Conservation (phyloP, 2,888 invertebrate genomes). For the Sericinus montela region DNA sequence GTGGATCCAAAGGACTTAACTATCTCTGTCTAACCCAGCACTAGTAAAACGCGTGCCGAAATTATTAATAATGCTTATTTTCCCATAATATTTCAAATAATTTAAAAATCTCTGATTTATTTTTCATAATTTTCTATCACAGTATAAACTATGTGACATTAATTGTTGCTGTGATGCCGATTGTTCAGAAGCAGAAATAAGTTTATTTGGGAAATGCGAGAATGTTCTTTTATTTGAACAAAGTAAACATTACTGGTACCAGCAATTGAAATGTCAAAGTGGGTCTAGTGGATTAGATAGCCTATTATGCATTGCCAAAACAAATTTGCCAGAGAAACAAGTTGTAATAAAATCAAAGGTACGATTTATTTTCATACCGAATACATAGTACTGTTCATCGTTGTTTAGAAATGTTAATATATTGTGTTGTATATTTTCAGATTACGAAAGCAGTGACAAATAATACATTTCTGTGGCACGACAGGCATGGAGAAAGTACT, state of each 20-base stretch:
- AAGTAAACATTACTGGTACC: slow-evolving; percentile 6
- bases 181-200: slow-evolving; percentile 80
- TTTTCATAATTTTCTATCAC: too few relatives aligned
- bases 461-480: slow-evolving; percentile 44
- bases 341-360: slow-evolving; percentile 2
- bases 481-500: slow-evolving; percentile 23
- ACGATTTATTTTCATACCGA: too few relatives aligned
- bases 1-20: too few relatives aligned
- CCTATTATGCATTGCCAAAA: slow-evolving; percentile 60
- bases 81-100: too few relatives aligned
- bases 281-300: slow-evolving; percentile 33
- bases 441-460: slow-evolving; percentile 10
- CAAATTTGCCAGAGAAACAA: slow-evolving; percentile 53
- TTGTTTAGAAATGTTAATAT: too few relatives aligned
- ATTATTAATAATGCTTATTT: too few relatives aligned
- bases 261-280: slow-evolving; percentile 29
- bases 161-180: slow-evolving; percentile 92
- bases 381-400: too few relatives aligned
- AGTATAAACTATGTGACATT: slow-evolving; percentile 85
- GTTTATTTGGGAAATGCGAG: slow-evolving; percentile 59
- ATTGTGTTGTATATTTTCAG: slow-evolving; percentile 31
- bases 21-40: too few relatives aligned
- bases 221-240: background rate
- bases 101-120: too few relatives aligned
- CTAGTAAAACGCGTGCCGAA: too few relatives aligned